Evolutionary conservation across 2,113 vertebrate species (phyloP).

Genomic region (Saiga tatarica): DNA sequence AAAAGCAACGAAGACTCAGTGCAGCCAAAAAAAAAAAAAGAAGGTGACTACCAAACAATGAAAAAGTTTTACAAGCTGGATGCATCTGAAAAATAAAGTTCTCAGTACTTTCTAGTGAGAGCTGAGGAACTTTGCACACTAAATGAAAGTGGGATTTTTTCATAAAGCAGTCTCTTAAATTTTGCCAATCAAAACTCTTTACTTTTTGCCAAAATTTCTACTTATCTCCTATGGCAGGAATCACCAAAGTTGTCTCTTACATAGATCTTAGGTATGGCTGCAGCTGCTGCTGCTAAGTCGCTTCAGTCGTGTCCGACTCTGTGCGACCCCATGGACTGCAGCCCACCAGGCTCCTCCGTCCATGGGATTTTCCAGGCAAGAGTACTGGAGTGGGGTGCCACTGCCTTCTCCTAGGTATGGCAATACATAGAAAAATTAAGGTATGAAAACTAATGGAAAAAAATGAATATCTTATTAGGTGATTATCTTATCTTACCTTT

Average conservation of each 20-base stretch:
- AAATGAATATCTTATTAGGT: background rate
- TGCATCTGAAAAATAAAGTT: background rate
- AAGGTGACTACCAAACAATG: background rate
- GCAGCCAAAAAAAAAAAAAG: background rate
- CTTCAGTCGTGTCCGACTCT: too few relatives aligned
- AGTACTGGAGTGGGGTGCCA: too few relatives aligned
- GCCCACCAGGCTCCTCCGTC: too few relatives aligned
- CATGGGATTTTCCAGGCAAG: too few relatives aligned
- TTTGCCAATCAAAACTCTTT: background rate
- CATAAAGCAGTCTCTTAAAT: constrained; percentile 8
- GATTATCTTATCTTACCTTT: constrained; percentile 86
- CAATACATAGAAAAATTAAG: constrained; percentile 15
- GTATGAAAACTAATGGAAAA: background rate
- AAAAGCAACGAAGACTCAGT: background rate
- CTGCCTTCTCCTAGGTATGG: background rate
- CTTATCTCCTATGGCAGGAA: background rate
- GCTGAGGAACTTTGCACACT: background rate
- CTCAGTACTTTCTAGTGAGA: background rate
- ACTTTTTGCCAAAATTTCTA: background rate
- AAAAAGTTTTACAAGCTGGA: background rate
- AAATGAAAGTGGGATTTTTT: background rate
- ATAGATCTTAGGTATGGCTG: background rate
- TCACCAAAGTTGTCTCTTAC: background rate
- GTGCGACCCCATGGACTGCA: too few relatives aligned
- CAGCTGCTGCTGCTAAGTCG: background rate